Evolutionary conservation across 2,888 invertebrate genomes (phyloP), one percentile per base, ranked within the genome.

Genomic region (Sarcophaga carnaria): DNA sequence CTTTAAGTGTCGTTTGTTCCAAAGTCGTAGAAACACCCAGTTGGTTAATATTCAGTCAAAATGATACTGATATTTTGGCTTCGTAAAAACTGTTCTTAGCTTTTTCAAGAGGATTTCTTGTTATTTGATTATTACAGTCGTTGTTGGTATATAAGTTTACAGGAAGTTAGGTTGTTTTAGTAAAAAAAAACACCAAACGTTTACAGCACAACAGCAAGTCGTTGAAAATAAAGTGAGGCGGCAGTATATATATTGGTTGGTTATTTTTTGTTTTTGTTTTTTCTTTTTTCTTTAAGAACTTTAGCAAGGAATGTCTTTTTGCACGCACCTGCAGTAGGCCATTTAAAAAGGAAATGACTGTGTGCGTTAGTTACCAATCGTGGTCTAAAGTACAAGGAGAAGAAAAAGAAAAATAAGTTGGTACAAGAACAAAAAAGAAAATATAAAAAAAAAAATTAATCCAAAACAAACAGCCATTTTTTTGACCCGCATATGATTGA

Each of bases 251-350:
- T 49, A 49, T 49, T 64, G 47, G 54, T 80, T 80, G 83, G 83
- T 67, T 37, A 37, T 62, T 79, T 79, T 79, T n/a, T 37, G 8
- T n/a, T 67, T 75, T 12, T 62, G 2, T 45, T 22, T 54, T 45
- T 72, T 59, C 72, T 63, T 78, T 3, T 60, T 27, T 72, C 60
- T 83, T 83, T 77, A 47, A 54, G 54, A 72, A 71, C 22, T 76
- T 78, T 78, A 72, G 76, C 84, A 66, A 80, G 76, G 80, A 85
- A 80, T 85, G 64, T 59, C 76, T 70, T 71, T 45, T 71, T 70
- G 66, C 75, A 84, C 84, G 76, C 84, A 85, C 84, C 84, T 85
- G 80, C 76, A 76, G 66, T 70, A 80, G 84, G 71, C 70, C 71
- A 80, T 76, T 77, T 12, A 49, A 27, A 80, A 80, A 80, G 60